phyloP scores from a whole-genome alignment of 2,797 vertebrate genomes.

The Pseudochaenichthys georgianus region DNA sequence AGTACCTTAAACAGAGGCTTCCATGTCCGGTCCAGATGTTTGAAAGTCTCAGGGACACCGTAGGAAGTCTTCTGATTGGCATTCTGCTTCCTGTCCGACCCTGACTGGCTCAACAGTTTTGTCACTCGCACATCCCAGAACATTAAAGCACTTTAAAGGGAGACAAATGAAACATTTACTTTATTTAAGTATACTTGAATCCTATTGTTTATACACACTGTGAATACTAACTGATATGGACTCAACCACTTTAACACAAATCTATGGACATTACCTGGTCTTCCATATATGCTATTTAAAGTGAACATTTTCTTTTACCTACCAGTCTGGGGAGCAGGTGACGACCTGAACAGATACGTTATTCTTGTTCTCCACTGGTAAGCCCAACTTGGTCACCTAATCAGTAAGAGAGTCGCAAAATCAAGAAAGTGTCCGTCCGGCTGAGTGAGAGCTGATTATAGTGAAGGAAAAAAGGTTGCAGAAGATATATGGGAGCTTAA shows the following conservation, averaged over 20 bases:
- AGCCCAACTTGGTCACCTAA: constrained; percentile 86
- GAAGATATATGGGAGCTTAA: constrained; percentile 31
- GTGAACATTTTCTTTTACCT: constrained; percentile 19
- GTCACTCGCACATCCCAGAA: constrained; percentile 92
- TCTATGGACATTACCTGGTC: too few species aligned
- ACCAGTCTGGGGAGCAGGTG: constrained; percentile 94
- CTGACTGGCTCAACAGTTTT: constrained; percentile 44
- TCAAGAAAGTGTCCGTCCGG: constrained; percentile 28
- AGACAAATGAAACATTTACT: constrained; percentile 1
- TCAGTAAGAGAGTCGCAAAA: constrained; percentile 53
- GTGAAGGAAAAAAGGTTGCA: constrained; percentile 1
- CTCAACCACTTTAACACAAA: background rate
- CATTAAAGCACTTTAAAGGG: constrained; percentile 83
- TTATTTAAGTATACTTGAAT: too few species aligned
- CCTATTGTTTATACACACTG: background rate
- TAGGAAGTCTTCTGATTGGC: constrained; percentile 69
- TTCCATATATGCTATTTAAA: background rate
- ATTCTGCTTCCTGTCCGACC: constrained; percentile 70
- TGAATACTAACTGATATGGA: background rate
- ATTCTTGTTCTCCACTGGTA: constrained; percentile 85
- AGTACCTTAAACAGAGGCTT: constrained; percentile 90
- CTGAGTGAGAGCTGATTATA: background rate
- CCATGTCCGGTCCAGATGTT: constrained; percentile 90
- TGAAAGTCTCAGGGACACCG: constrained; percentile 84
- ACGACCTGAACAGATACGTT: constrained; percentile 87